Conservation (phyloP, 1,140 invertebrate species). For the Papilio aristodemus region DNA sequence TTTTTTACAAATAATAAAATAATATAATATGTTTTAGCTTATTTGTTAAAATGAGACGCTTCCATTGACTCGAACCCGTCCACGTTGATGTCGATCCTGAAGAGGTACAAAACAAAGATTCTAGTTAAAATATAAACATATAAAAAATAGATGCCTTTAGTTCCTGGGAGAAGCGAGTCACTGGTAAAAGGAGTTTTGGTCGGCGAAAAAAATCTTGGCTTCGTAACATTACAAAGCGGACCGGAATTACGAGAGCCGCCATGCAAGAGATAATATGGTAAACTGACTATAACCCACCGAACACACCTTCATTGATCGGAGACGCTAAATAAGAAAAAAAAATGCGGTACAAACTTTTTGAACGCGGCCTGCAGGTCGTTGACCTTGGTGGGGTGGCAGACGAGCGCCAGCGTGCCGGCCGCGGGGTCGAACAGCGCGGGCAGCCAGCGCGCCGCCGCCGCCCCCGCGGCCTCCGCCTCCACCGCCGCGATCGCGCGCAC, state of each 20-base stretch:
- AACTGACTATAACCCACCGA: too few relatives aligned
- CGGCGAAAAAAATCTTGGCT: too few relatives aligned
- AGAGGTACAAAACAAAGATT: slow-evolving; percentile 39
- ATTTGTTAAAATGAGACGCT: slow-evolving; percentile 65
- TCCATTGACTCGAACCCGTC: slow-evolving; percentile 72
- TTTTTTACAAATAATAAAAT: slow-evolving; percentile 40
- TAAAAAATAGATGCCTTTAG: too few relatives aligned
- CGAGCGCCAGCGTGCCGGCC: slow-evolving; percentile 83
- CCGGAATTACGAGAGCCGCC: too few relatives aligned
- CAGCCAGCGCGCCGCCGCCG: slow-evolving; percentile 86
- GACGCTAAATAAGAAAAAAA: too few relatives aligned
- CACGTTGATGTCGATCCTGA: slow-evolving; percentile 60
- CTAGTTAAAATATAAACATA: too few relatives aligned
- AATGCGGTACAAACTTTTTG: slow-evolving; percentile 81
- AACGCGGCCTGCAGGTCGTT: slow-evolving; percentile 84
- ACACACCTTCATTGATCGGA: too few relatives aligned
- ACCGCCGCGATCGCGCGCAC: slow-evolving; percentile 86
- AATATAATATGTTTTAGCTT: slow-evolving; percentile 39
- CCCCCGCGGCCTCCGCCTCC: slow-evolving; percentile 83
- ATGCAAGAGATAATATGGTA: too few relatives aligned
- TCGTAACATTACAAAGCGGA: too few relatives aligned
- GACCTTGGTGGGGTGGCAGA: slow-evolving; percentile 89
- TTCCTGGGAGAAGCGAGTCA: too few relatives aligned
- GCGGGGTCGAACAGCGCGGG: slow-evolving; percentile 83
- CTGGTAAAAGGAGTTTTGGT: too few relatives aligned